Evolutionary conservation across 2,113 vertebrate genomes (phyloP), one percentile per base, ranked within the genome.

Genomic region (Dolichallabes microphthalmus): DNA sequence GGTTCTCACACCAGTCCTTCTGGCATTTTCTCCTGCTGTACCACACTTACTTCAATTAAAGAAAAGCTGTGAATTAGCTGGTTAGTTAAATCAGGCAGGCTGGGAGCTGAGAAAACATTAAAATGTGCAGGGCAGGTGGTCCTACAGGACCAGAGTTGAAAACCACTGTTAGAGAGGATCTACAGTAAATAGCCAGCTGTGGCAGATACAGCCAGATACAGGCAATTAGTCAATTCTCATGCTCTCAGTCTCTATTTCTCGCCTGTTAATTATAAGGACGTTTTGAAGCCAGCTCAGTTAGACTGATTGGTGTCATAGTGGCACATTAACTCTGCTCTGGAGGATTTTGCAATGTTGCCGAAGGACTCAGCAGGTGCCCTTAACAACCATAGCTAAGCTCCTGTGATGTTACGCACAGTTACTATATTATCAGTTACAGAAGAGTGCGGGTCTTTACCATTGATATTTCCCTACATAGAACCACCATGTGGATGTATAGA

Each of bases 211-310:
- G n/a, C n/a, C n/a, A n/a, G n/a, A n/a, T 82, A 58, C 69, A 71
- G 55, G 53, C 76, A 78, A 81, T 84, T 84, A 57, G 71, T 86
- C 84, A 84, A 17, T 12, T 68, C 20, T 77, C 82, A 82, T 80
- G 17, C 17, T 64, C 39, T 83, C 52, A 69, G 60, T 84, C 19
- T 35, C 50, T n/a, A 2, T 71, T 57, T 57, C 15, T 19, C 66
- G 39, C 39, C 17, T 73, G 87, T 79, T 66, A 86, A 32, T 86
- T 83, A 74, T 52, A 64, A 60, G 61, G 25, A 53, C 57, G 13
- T 30, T 86, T 80, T 66, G 1, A 73, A 45, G 74, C 25, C 80
- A 32, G 30, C 25, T 83, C 39, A 85, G 55, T 79, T 80, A 78
- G 55, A 85, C 39, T 63, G 77, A 82, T 82, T 71, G 64, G 39